Conservation (phyloP, 2,113 vertebrate species). For the Otus sunia region DNA sequence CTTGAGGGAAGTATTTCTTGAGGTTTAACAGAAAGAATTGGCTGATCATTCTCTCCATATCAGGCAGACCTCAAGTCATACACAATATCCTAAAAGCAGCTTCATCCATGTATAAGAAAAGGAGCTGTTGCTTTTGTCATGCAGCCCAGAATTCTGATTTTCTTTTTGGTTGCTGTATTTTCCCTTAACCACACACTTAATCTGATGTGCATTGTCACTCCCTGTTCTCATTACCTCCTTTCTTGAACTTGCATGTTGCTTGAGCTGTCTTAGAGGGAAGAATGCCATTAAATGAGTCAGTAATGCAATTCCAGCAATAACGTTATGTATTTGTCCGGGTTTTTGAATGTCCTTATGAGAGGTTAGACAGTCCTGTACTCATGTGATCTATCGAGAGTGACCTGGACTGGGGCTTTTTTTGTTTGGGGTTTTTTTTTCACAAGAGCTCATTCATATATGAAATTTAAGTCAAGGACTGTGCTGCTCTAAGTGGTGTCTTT, state of each 20-base stretch:
- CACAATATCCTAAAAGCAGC: neutral
- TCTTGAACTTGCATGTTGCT: neutral
- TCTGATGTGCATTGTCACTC: slow-evolving; percentile 39
- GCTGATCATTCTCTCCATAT: neutral
- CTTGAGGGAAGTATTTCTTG: neutral
- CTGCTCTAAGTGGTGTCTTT: neutral
- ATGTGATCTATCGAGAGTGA: neutral
- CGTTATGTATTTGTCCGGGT: neutral
- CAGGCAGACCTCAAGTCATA: neutral
- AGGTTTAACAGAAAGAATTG: slow-evolving; percentile 2
- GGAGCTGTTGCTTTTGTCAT: slow-evolving; percentile 1
- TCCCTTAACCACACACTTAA: neutral
- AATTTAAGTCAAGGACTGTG: neutral
- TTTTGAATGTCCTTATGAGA: neutral
- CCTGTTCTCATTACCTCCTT: slow-evolving; percentile 31
- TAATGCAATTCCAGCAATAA: neutral
- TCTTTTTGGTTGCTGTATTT: slow-evolving; percentile 1
- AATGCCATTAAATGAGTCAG: neutral
- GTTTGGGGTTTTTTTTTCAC: neutral
- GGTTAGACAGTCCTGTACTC: neutral
- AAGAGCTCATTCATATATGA: neutral
- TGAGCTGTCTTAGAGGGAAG: neutral
- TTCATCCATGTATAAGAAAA: neutral
- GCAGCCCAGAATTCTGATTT: neutral
- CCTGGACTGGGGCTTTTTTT: fast-evolving